A percentile compares a stretch with the other conserved stretches of the same genome.
Conservation (phyloP, 2,888 invertebrate genomes). For the Spisula solida region DNA sequence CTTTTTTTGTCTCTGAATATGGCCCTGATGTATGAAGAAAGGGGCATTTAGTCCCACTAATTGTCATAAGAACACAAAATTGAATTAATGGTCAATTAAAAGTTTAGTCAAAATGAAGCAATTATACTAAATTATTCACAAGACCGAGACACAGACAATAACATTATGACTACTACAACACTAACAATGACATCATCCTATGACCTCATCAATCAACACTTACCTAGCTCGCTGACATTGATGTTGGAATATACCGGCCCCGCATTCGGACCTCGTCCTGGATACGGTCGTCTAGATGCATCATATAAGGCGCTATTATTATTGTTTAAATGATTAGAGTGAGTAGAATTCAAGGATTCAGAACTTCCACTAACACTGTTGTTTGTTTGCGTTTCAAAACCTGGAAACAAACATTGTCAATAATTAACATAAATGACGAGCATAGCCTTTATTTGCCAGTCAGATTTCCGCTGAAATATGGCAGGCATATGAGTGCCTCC, state of each 20-base stretch:
- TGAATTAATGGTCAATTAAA: too few species aligned
- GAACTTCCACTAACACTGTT: conserved; percentile 92
- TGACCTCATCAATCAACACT: conserved; percentile 31
- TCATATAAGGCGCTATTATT: conserved; percentile 52
- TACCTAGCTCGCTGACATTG: conserved; percentile 80
- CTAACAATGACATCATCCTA: neutral
- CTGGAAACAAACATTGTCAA: conserved; percentile 55
- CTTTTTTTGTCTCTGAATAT: too few species aligned
- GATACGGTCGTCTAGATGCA: conserved; percentile 42
- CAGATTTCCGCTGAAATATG: too few species aligned
- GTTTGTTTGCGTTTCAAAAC: conserved; percentile 78
- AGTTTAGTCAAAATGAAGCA: too few species aligned
- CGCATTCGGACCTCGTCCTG: conserved; percentile 57
- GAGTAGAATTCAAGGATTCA: conserved; percentile 92
- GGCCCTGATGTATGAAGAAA: too few species aligned
- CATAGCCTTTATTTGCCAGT: too few species aligned
- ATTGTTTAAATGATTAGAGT: conserved; percentile 74
- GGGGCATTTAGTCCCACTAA: too few species aligned
- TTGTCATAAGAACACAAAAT: too few species aligned
- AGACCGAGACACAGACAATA: too few species aligned
- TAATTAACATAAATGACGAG: too few species aligned
- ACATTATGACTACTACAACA: neutral
- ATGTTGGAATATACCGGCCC: conserved; percentile 72
- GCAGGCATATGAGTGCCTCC: too few species aligned
- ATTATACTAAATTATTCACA: too few species aligned